Base-by-base conservation (phyloP, 2,888 invertebrate genomes). In the Sisyra nigra region DNA sequence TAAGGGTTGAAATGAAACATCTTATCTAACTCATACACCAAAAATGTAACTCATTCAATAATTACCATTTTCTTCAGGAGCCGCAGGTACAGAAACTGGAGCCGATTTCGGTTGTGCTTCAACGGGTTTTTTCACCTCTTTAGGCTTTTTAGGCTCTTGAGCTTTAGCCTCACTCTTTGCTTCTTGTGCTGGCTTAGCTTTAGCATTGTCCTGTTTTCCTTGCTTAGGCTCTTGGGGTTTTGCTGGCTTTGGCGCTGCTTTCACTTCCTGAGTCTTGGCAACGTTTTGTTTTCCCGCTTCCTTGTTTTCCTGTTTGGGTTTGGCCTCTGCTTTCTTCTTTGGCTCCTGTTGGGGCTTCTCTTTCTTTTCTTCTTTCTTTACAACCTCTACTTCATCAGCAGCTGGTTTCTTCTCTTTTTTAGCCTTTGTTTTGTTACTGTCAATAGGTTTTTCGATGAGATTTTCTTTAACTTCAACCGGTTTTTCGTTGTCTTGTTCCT, bases 401-500 rank as follows among this genome's bases (percentile, higher is more conserved):
- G 38, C 41, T 10, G 45, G 33, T 19, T 44, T 41, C 38, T 47
- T 45, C 32, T 35, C 15, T 35, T 47, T 47, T n/a, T 41, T 36
- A 11, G 45, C 14, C 9, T 30, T 41, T 41, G 41, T 24, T 18
- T 40, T 36, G 34, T 31, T 17, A 8, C 24, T 24, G 30, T 35
- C 46, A 42, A 29, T 36, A 32, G 9, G 43, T 15, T 46, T 38
- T 37, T 41, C 44, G 51, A 51, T 43, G 55, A 54, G 47, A 52
- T 51, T 54, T 32, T 54, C 48, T 47, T 67, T 65, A 45, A 57
- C 55, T 44, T 56, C 54, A 49, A 57, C 55, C 42, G 52, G 49
- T 33, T 48, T 48, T 34, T 53, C 52, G 14, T 49, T 41, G 35
- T 53, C 52, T 41, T 49, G 46, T 14, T 49, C 52, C 36, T 45